Conservation (phyloP, 2,797 vertebrate species). For the Sebastiscus albofasciatus region DNA sequence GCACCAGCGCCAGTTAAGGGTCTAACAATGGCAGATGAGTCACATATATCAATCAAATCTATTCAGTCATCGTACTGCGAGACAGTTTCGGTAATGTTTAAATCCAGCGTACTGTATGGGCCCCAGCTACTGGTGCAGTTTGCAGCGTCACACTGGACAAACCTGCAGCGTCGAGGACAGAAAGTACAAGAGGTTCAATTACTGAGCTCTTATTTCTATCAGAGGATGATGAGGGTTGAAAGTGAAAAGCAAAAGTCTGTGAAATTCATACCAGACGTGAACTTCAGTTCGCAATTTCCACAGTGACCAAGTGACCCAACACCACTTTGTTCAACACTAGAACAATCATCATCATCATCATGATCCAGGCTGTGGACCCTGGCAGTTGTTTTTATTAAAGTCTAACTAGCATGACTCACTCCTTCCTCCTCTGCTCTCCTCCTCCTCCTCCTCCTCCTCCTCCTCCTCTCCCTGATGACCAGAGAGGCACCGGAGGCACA, state of each 20-base stretch:
- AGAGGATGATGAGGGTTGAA: neutral
- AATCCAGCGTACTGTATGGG: neutral
- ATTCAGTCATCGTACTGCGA: neutral
- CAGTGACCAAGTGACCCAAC: slow-evolving; percentile 42
- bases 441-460: slow-evolving; percentile 45
- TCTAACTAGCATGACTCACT: slow-evolving; percentile 74
- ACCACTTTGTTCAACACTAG: slow-evolving; percentile 24
- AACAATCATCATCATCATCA: slow-evolving; percentile 20
- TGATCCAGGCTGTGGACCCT: slow-evolving; percentile 32
- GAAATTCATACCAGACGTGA: slow-evolving; percentile 37
- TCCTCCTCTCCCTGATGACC: slow-evolving; percentile 51
- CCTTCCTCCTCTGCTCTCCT: slow-evolving; percentile 63
- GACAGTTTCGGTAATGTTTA: neutral
- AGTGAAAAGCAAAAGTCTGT: slow-evolving; percentile 1
- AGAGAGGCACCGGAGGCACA: slow-evolving; percentile 39
- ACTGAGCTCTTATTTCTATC: neutral
- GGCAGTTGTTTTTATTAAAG: slow-evolving; percentile 71
- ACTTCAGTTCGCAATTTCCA: slow-evolving; percentile 19
- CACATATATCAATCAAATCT: neutral
- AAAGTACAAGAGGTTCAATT: neutral
- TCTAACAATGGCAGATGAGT: neutral
- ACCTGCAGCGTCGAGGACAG: neutral
- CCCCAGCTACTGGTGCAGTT: neutral
- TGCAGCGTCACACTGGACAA: neutral
- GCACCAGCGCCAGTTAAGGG: neutral